Base-by-base conservation (phyloP, 2,113 vertebrate genomes). In the Pomatostomus ruficeps region DNA sequence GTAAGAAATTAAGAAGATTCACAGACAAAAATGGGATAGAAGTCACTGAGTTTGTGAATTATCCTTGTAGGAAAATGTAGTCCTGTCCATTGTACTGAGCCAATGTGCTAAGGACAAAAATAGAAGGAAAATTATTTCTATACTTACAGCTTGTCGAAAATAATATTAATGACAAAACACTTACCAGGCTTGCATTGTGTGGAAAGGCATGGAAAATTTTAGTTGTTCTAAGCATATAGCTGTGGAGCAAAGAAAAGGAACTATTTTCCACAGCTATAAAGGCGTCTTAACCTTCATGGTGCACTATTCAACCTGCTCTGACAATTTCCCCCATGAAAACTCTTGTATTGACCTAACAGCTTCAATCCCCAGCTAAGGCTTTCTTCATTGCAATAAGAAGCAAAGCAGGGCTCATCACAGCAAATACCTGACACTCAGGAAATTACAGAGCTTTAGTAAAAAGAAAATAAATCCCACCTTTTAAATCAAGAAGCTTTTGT, bases 401-500 rank as follows among this genome's bases (percentile, higher is more conserved):
- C 12, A 84, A 94, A 89, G n/a, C 36, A 91, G 68, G 29, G 42
- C 15, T 89, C 68, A 85, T 80, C 90, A 42, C 42, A 81, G 61
- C 21, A 91, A 74, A 68, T 52, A 78, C 17, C 62, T 73, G 61
- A 92, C 51, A 67, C 40, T 77, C 51, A 55, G 89, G 80, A 96
- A 76, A 95, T 94, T 33, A 61, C 45, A 91, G 42, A 43, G 49
- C 62, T 92, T 75, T 81, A 91, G 70, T 42, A 85, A 91, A 85
- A 91, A 43, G 38, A 68, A 93, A 93, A 87, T 35, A 89, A 96
- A 91, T 68, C 73, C 57, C 93, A 95, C 46, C 49, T 92, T 91
- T 89, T 85, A 93, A 96, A 95, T 94, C 77, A 89, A 91, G 73
- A 57, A 58, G 42, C 5, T 86, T 94, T 82, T 85, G 58, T 82